Evolutionary conservation across 2,797 vertebrate species (phyloP), one percentile per base, ranked within the genome.

Genomic region (Passerculus sandwichensis): DNA sequence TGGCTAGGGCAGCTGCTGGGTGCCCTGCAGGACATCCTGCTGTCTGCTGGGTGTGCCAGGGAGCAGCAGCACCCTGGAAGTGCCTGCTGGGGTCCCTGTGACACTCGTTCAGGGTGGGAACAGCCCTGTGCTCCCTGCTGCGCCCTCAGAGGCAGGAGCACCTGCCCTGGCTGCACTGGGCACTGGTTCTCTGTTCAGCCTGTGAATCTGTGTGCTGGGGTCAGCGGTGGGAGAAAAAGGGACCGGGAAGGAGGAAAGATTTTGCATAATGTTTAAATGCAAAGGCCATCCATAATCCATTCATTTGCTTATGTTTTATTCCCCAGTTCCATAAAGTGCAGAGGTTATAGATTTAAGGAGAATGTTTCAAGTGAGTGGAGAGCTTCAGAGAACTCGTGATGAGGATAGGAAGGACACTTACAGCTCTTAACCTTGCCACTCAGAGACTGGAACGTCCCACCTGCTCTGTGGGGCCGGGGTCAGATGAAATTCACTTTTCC

Each of bases 11-110:
- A 73, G 48, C 71, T 65, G n/a, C 44, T 44, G 3, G 16, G 56
- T 3, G 45, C 50, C 44, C 56, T 91, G 66, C 80, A 75, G 22
- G 53, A 25, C 73, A 22, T 50, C 22, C 60, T 56, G 19, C 66
- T 66, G 14, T 18, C 71, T 65, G n/a, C 44, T 44, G 3, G 16
- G 56, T 3, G 45, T 32, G 20, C 64, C 42, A 7, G 64, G n/a
- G 53, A 61, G 80, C 66, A 36, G 36, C 42, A 47, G 42, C 4
- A 0, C 32, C 0, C 4, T 3, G 13, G 40, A 9, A 44, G 6
- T 15, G 32, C 14, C 25, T 34, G n/a, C 4, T 11, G 6, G 25
- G 29, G 15, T 34, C 71, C 53, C 65, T 59, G 47, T 42, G 32
- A 6, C 36, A 7, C 34, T 1, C 3, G 3, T 6, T 15, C 4